Evolutionary conservation across 2,113 vertebrate genomes (phyloP), one percentile per base, ranked within the genome.

Genomic region (Festucalex cinctus): DNA sequence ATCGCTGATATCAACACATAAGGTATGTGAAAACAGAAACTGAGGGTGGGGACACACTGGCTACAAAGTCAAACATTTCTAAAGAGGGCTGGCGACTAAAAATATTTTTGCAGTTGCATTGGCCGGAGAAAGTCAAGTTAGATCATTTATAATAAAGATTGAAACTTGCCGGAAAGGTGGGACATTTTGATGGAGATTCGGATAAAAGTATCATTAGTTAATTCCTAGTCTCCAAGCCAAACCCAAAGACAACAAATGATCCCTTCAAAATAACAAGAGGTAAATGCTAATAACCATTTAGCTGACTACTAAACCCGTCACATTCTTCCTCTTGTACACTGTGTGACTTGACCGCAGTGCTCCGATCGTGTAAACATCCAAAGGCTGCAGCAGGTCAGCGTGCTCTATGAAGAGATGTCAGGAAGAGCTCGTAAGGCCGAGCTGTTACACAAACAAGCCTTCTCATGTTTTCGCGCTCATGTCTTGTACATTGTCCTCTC

Each of bases 361-460:
- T 22, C 6, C n/a, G n/a, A 69, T 64, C 63, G 65, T 65, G 62
- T 20, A 66, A 73, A 72, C 51, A 79, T 65, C 68, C 12, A 68
- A 39, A 69, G 9, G 28, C 13, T 69, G 65, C 44, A 64, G 73
- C 65, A 14, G 46, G 68, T 75, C 56, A 63, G 44, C 43, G 56
- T 57, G 71, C 70, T 69, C 48, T 75, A 66, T 63, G 63, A 81
- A 69, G 70, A 73, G 4, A 83, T 67, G 59, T 69, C 65, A 68
- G 74, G 53, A 24, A 28, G 36, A 39, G 36, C 35, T 8, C 14
- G 12, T 13, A 39, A 22, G 67, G 12, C 61, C 14, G 44, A 46
- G 68, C 63, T 61, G 61, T 84, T 84, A 77, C 56, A 54, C 20
- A 63, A 75, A 54, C 58, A 69, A 64, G 53, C 61, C 70, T 74